These are phyloP conservation scores for Nycticryphes semicollaris DNA, from an alignment of 2,113 vertebrate species.

Conservation along the genomic window DNA sequence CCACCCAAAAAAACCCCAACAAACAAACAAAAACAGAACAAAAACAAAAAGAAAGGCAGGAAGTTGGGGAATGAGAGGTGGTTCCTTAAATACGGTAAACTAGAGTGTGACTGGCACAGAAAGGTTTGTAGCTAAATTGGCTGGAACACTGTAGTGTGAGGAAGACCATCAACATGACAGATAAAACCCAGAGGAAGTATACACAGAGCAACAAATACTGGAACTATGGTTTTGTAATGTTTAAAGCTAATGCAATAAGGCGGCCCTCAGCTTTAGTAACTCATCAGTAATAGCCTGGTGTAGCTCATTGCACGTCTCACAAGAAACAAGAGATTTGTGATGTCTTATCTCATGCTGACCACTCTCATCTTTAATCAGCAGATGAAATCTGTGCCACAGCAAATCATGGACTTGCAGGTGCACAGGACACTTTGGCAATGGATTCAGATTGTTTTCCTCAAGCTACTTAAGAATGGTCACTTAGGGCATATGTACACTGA, in stretches of 20 bases:
- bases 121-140: not conserved
- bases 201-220: not conserved
- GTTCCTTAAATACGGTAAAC: not conserved
- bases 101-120: not conserved
- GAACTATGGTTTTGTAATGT: not conserved
- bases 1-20: rapidly evolving
- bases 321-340: not conserved
- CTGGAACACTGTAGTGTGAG: not conserved
- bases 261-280: not conserved
- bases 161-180: not conserved
- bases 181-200: not conserved
- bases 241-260: not conserved
- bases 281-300: not conserved
- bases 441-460: not conserved
- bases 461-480: not conserved
- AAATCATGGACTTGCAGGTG: not conserved
- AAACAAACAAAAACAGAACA: too few relatives aligned
- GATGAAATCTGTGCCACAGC: not conserved
- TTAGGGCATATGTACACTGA: not conserved
- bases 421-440: not conserved
- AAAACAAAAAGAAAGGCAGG: rapidly evolving
- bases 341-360: not conserved
- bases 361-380: not conserved
- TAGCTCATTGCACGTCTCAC: not conserved
- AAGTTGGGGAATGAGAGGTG: not conserved